Evolutionary conservation across 92 coral and sea anemone species (phyloP).

Genomic region (Hydrozoanthus gracilis): DNA sequence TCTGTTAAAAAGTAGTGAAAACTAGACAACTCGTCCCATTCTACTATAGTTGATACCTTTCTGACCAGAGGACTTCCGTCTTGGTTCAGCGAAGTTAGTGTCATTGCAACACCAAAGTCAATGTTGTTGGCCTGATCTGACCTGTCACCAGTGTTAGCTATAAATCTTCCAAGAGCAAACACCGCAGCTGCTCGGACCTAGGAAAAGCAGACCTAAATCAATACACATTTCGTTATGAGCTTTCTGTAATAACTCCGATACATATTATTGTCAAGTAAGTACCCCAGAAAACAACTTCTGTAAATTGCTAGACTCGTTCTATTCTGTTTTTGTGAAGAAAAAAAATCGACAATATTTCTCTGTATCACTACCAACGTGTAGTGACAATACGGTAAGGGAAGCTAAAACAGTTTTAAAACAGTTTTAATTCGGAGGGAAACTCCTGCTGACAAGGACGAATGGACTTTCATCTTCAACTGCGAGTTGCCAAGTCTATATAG

Average conservation of each 20-base stretch:
- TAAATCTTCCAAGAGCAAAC: constrained; percentile 92
- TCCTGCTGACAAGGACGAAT: too few species aligned
- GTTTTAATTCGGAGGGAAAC: background rate
- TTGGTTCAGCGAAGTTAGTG: constrained; percentile 79
- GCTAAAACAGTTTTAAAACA: too few species aligned
- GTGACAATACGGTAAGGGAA: too few species aligned
- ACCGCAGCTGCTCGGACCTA: constrained; percentile 99
- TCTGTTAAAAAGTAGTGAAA: background rate
- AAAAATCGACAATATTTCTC: too few species aligned
- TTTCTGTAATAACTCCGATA: background rate
- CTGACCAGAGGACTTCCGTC: constrained; percentile 97
- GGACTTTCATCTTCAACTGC: too few species aligned
- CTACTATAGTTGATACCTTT: constrained; percentile 61
- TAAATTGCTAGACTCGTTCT: too few species aligned
- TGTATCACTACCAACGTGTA: too few species aligned
- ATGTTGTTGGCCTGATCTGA: constrained; percentile 98
- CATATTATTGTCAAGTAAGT: background rate
- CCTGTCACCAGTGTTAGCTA: constrained; percentile 93
- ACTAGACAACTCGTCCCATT: too few species aligned
- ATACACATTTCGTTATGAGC: background rate
- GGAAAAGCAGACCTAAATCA: background rate
- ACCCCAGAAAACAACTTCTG: too few species aligned
- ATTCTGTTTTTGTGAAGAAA: too few species aligned
- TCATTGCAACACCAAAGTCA: constrained; percentile 96
- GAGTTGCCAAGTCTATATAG: too few species aligned